These are phyloP conservation scores for Protomyctophum bolini DNA, from an alignment of 2,113 vertebrate species.

Conservation along the genomic window DNA sequence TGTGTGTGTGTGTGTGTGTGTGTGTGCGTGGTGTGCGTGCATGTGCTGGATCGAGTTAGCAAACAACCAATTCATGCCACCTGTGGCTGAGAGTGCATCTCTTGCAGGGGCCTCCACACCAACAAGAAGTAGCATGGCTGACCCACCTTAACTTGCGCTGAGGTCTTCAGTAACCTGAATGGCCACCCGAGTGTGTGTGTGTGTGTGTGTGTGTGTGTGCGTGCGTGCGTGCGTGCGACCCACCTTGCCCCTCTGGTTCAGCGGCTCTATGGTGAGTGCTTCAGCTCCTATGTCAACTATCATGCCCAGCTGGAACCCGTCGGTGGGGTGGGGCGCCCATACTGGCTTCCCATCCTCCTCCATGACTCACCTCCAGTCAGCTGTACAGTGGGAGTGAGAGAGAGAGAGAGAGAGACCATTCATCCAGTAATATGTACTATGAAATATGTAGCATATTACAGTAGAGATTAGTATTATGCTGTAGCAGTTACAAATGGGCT, in stretches of 20 bases:
- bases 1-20: background rate
- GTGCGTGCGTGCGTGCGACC: conserved; percentile 48
- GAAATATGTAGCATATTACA: too few relatives aligned
- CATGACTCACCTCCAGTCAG: conserved; percentile 79
- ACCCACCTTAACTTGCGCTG: too few relatives aligned
- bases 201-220: background rate
- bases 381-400: conserved; percentile 50
- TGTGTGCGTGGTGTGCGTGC: background rate
- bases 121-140: background rate
- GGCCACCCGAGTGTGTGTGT: background rate
- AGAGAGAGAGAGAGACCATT: too few relatives aligned
- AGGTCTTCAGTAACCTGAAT: background rate
- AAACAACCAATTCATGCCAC: background rate
- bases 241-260: conserved; percentile 92
- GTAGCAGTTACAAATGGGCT: too few relatives aligned
- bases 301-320: conserved; percentile 96
- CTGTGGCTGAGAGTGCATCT: background rate
- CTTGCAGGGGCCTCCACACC: background rate
- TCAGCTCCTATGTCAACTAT: conserved; percentile 96
- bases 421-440: too few relatives aligned
- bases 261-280: conserved; percentile 91
- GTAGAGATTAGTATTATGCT: too few relatives aligned
- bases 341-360: conserved; percentile 99
- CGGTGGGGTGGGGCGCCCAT: conserved; percentile 95
- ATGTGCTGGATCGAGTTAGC: background rate